These are phyloP conservation scores for Trichoplax adhaerens DNA, from an alignment of 37 sponge, comb jelly and placozoan genomes.

Conservation along the genomic window DNA sequence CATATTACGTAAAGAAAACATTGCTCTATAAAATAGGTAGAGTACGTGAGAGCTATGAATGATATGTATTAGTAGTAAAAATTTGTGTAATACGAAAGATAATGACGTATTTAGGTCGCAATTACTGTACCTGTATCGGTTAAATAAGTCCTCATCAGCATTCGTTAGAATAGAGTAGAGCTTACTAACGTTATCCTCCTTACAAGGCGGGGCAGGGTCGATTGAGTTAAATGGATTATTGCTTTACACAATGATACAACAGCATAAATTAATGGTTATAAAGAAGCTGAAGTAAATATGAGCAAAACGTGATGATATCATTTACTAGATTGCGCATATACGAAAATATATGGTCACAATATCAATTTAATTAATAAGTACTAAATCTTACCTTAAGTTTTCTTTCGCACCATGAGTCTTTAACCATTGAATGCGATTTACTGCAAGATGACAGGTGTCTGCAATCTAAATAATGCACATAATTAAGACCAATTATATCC, in stretches of 20 bases:
- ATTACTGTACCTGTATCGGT: too few relatives aligned
- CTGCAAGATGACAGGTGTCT: slow-evolving; percentile 72
- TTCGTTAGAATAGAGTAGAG: too few relatives aligned
- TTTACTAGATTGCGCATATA: too few relatives aligned
- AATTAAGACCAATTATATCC: background rate
- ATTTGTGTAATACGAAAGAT: too few relatives aligned
- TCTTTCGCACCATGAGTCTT: slow-evolving; percentile 1
- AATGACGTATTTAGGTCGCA: too few relatives aligned
- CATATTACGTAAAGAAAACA: slow-evolving; percentile 80
- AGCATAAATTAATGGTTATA: too few relatives aligned
- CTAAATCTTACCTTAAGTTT: slow-evolving; percentile 5
- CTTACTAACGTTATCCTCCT: slow-evolving; percentile 19
- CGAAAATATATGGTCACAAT: too few relatives aligned
- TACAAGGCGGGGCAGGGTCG: slow-evolving; percentile 90
- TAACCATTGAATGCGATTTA: slow-evolving; percentile 52
- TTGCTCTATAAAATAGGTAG: slow-evolving; percentile 15
- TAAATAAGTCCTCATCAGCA: too few relatives aligned
- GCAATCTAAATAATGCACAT: slow-evolving; percentile 25
- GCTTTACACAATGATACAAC: background rate
- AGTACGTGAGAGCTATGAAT: too few relatives aligned
- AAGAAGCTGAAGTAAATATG: too few relatives aligned
- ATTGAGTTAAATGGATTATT: slow-evolving; percentile 60
- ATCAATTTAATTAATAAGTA: background rate
- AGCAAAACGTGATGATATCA: too few relatives aligned
- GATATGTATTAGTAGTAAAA: too few relatives aligned